Evolutionary conservation across 2,113 vertebrate genomes (phyloP).

Genomic region (Verasper variegatus): DNA sequence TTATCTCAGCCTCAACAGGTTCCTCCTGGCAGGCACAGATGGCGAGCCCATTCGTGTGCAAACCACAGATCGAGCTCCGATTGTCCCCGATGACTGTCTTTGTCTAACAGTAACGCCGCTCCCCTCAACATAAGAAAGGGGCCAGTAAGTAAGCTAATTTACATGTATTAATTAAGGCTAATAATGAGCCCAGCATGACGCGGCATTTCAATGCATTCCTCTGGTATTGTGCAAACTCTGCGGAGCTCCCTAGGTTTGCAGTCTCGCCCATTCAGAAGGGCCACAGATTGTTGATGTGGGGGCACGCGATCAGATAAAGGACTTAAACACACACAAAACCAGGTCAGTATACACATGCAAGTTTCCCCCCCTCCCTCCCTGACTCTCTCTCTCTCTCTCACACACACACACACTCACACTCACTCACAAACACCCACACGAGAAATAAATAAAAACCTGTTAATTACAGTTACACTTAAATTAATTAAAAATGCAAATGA

Average conservation of each 20-base stretch:
- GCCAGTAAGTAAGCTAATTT: conserved; percentile 78
- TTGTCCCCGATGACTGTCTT: conserved; percentile 74
- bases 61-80: conserved; percentile 77
- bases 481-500: conserved; percentile 50
- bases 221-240: conserved; percentile 81
- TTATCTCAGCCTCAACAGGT: conserved; percentile 50
- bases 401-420: conserved; percentile 2
- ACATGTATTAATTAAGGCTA: conserved; percentile 84
- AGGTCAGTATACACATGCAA: conserved; percentile 20
- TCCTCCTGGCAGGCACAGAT: conserved; percentile 76
- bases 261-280: conserved; percentile 57
- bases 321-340: conserved; percentile 62
- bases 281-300: conserved; percentile 54
- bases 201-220: conserved; percentile 79
- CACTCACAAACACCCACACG: conserved; percentile 30
- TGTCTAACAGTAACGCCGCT: conserved; percentile 66
- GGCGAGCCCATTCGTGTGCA: conserved; percentile 82
- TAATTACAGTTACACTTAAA: conserved; percentile 28
- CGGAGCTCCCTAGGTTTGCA: conserved; percentile 47
- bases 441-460: conserved; percentile 51
- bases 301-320: conserved; percentile 58
- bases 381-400: too few relatives aligned
- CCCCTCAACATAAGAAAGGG: conserved; percentile 73
- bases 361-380: not conserved
- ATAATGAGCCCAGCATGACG: conserved; percentile 81